Evolutionary conservation across 2,113 vertebrate genomes (phyloP).

Genomic region (Aspidoscelis tigris): DNA sequence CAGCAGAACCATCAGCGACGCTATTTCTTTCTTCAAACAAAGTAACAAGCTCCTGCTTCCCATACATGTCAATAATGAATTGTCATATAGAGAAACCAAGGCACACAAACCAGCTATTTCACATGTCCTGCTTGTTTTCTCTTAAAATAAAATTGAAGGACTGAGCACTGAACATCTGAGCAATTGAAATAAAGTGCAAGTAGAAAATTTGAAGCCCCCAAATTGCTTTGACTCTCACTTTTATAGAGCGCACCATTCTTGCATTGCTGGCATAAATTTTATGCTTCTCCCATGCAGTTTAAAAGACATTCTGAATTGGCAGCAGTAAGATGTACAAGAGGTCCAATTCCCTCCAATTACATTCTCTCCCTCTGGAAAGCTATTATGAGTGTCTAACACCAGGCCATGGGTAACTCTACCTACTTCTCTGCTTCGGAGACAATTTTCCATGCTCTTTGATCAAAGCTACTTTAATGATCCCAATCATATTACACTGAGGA

Average conservation of each 20-base stretch:
- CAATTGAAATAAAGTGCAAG: slow-evolving; percentile 15
- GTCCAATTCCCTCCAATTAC: slow-evolving; percentile 44
- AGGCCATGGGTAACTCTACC: slow-evolving; percentile 29
- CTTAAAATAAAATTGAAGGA: slow-evolving; percentile 25
- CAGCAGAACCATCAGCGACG: not conserved
- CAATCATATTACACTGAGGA: slow-evolving; percentile 40
- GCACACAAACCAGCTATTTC: not conserved
- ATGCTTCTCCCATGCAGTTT: slow-evolving; percentile 29
- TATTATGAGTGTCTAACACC: slow-evolving; percentile 16
- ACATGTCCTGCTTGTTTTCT: not conserved
- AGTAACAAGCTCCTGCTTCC: not conserved
- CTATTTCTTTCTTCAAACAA: not conserved
- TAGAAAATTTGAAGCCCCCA: not conserved
- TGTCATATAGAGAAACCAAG: not conserved
- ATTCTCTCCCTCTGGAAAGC: slow-evolving; percentile 40
- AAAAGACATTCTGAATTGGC: slow-evolving; percentile 39
- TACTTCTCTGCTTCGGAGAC: slow-evolving; percentile 31
- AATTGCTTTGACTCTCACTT: slow-evolving; percentile 4
- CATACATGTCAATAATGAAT: not conserved
- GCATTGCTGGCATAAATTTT: slow-evolving; percentile 2
- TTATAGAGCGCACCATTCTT: not conserved
- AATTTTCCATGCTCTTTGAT: slow-evolving; percentile 44
- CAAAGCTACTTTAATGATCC: slow-evolving; percentile 41
- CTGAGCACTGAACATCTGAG: not conserved
- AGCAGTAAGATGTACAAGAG: slow-evolving; percentile 24